These are phyloP conservation scores for Ormia ochracea DNA, from an alignment of 2,888 invertebrate species.

Conservation along the genomic window DNA sequence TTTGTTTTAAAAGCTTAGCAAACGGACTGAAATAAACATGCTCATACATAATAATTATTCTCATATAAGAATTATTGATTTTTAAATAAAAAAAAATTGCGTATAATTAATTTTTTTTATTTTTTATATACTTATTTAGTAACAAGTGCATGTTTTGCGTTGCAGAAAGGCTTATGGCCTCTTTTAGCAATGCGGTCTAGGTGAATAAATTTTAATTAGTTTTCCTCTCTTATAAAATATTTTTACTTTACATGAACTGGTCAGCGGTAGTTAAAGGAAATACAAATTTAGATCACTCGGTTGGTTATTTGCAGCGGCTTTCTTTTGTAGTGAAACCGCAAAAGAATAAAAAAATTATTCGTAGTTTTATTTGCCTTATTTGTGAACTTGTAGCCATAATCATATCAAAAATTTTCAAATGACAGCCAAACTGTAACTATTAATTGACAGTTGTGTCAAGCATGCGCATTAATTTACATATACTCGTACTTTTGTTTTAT, in stretches of 20 bases:
- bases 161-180: conserved; percentile 31
- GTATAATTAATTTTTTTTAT: background rate
- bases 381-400: no score
- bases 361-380: no score
- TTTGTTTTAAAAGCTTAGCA: background rate
- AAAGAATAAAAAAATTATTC: no score
- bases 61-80: background rate
- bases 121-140: background rate
- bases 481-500: no score
- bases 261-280: background rate
- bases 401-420: no score
- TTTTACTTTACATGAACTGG: background rate
- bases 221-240: background rate
- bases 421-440: no score
- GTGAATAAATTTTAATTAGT: background rate
- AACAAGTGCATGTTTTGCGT: conserved; percentile 15
- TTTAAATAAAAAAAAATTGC: background rate
- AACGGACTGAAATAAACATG: background rate
- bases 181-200: conserved; percentile 31
- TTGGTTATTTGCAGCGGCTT: no score
- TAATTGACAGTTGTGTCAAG: no score
- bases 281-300: background rate
- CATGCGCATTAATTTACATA: no score
- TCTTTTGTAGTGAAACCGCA: background rate
- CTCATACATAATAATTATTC: background rate